Base-by-base conservation (phyloP, 2,113 vertebrate species). In the Tetraodon nigroviridis region DNA sequence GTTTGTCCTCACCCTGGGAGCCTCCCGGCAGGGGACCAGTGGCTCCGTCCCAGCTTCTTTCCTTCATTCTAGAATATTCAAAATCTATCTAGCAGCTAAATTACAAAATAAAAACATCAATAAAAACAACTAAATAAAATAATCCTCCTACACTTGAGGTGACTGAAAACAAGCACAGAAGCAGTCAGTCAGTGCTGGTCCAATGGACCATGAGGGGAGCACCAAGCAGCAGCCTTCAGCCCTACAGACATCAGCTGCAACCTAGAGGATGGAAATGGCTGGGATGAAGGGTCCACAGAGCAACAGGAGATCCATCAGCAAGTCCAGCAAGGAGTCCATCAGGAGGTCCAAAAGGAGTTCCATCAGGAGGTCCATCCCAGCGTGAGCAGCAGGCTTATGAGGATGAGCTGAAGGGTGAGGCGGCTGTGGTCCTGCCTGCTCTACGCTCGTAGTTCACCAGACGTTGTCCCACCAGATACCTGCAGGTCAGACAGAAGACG, bases 401-500 rank as follows among this genome's bases (percentile, higher is more conserved):
- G 21, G 82, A 50, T 54, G 55, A 37, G 76, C 67, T 60, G 58
- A 58, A 60, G 15, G 73, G 53, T 14, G 70, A 37, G 7, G 47
- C 16, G 4, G 66, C 54, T 2, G 45, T 16, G 49, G 50, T 69
- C 64, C 93, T 94, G 73, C 91, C 92, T 16, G 91, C 78, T 68
- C 94, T 95, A 1, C 94, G 90, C 64, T 99, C 96, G 0, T 98
- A 99, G 90, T 99, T 99, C 64, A 99, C 95, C 55, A 99, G 92
- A 54, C 95, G 91, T 58, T 99, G 97, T 53, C 97, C 97, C 59
- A 98, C 96, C 75, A 99, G 92, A 86, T 99, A 99, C 79, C 96
- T 99, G 84, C 10, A 54, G 40, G 51, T 56, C 7, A 6, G 16
- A 32, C 13, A 51, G 12, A 19, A 51, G 42, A 44, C 14, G 40